Conservation (phyloP, 2,888 invertebrate species). For the Tortricodes alternella region DNA sequence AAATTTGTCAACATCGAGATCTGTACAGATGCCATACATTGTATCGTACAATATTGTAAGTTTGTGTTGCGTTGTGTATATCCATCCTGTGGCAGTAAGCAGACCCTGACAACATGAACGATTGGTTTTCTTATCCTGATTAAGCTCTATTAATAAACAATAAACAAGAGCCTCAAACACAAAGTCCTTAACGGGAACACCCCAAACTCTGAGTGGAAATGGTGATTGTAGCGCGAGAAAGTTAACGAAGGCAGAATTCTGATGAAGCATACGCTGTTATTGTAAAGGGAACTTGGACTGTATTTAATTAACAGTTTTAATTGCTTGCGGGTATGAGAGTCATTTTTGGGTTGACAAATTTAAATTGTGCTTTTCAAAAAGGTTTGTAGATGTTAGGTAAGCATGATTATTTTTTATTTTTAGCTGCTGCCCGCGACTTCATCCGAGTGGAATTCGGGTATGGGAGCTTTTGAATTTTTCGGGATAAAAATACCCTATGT, state of each 20-base stretch:
- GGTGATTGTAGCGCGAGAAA: constrained; percentile 52
- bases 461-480: too few relatives aligned
- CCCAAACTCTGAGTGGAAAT: constrained; percentile 40
- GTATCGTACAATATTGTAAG: too few relatives aligned
- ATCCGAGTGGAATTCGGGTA: too few relatives aligned
- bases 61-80: too few relatives aligned
- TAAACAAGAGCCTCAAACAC: constrained; percentile 30
- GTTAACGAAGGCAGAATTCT: constrained; percentile 58
- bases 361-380: not conserved
- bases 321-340: constrained; percentile 25
- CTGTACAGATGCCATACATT: too few relatives aligned
- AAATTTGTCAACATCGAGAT: too few relatives aligned
- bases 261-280: constrained; percentile 51
- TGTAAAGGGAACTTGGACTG: constrained; percentile 48
- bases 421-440: not conserved
- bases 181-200: constrained; percentile 30
- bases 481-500: too few relatives aligned
- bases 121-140: too few relatives aligned
- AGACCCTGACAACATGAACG: too few relatives aligned
- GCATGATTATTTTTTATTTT: not conserved
- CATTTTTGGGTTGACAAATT: not conserved
- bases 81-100: too few relatives aligned
- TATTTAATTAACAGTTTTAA: constrained; percentile 39
- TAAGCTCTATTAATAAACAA: too few relatives aligned
- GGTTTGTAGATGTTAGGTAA: not conserved